Evolutionary conservation across 2,113 vertebrate species (phyloP), one percentile per base, ranked within the genome.

Genomic region (Pelobates fuscus): DNA sequence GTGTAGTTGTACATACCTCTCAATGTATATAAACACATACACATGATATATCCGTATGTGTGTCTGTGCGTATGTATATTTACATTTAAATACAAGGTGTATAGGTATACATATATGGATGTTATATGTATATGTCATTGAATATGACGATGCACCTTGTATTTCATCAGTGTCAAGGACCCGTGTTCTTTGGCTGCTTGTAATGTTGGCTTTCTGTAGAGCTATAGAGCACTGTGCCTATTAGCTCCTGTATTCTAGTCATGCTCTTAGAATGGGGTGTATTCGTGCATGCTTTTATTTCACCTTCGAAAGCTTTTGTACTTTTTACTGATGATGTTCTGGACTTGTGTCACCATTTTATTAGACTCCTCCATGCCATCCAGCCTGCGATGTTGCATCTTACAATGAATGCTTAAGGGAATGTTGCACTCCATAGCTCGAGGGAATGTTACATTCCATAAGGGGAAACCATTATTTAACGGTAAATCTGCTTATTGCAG

Each of bases 131-230:
- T 55, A 55, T 23, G 3, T 8, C 17, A 18, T 4, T 17, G 44
- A 17, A 55, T 23, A 12, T 23, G 4, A 17, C 5, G n/a, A 55
- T 21, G 12, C 20, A 55, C 52, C 52, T 55, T 55, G 21, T 55
- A 55, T 55, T 55, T 49, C 17, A 49, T 4, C 17, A 49, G 44
- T 18, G 17, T 49, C 44, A 11, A 55, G 85, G 84, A 72, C 81
- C 80, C 78, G 77, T 81, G 80, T 89, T 88, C 79, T 88, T 89
- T 89, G 89, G 87, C 88, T 92, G 82, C 84, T 84, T 90, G 88
- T 82, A 85, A 69, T 84, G 78, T 81, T 79, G 79, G 87, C 85
- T 70, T 70, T 43, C 12, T 43, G 25, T 26, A n/a, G 14, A 59
- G 54, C 57, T 57, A 57, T 30, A 58, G 26, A 24, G 27, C 54